These are phyloP conservation scores for Subacronicta megacephala DNA, from an alignment of 2,888 invertebrate genomes.

Conservation along the genomic window DNA sequence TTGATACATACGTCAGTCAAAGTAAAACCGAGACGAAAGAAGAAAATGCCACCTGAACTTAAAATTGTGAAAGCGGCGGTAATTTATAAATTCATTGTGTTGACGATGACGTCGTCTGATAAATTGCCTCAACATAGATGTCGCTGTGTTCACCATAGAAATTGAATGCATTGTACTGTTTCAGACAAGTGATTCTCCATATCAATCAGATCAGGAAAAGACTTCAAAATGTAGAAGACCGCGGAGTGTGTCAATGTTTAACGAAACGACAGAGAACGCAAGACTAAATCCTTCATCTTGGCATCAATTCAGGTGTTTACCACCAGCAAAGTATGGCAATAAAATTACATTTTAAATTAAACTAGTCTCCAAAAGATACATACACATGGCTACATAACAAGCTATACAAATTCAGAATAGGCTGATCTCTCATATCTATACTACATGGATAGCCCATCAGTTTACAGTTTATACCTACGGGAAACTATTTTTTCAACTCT, in stretches of 20 bases:
- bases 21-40: constrained; percentile 81
- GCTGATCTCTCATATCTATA: no score
- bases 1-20: constrained; percentile 77
- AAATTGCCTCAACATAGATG: no score
- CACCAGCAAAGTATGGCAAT: constrained; percentile 80
- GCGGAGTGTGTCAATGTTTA: constrained; percentile 85
- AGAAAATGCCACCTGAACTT: constrained; percentile 88
- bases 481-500: no score
- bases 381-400: no score
- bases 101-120: no score
- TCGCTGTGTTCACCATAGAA: background rate
- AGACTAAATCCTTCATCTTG: constrained; percentile 84
- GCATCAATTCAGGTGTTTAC: constrained; percentile 85
- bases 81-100: constrained; percentile 55
- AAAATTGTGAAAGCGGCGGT: constrained; percentile 85
- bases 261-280: constrained; percentile 78
- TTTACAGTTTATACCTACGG: no score
- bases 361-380: no score
- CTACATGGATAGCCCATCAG: no score
- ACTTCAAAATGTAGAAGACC: constrained; percentile 76
- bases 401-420: no score
- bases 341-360: constrained; percentile 3
- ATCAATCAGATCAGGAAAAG: constrained; percentile 83
- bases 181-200: constrained; percentile 86
- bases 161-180: constrained; percentile 23